These are phyloP conservation scores for Drosophila equinoxialis DNA, from an alignment of 1,140 invertebrate genomes.

Conservation along the genomic window DNA sequence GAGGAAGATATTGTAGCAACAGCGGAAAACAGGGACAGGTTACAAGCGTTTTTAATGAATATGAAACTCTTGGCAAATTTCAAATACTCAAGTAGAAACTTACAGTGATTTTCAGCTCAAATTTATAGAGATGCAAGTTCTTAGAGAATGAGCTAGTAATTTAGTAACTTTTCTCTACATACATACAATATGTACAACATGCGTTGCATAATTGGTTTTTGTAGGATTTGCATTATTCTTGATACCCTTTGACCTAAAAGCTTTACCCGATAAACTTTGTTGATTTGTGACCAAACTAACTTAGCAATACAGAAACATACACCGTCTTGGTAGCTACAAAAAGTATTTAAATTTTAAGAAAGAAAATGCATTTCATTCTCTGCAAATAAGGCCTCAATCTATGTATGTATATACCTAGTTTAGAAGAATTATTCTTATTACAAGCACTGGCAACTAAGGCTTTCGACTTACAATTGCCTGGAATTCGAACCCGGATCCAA, in stretches of 20 bases:
- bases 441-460: too few species aligned
- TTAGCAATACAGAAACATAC: too few species aligned
- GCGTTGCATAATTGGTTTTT: not conserved
- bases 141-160: not conserved
- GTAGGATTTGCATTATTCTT: not conserved
- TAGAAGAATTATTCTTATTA: too few species aligned
- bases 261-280: not conserved
- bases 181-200: not conserved
- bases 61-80: slow-evolving; percentile 11
- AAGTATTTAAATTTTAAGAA: too few species aligned
- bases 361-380: too few species aligned
- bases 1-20: too few species aligned
- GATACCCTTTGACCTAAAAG: not conserved
- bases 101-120: slow-evolving; percentile 4
- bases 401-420: too few species aligned
- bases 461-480: too few species aligned
- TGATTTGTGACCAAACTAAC: too few species aligned
- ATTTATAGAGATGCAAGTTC: not conserved
- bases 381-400: too few species aligned
- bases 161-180: not conserved
- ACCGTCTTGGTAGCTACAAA: too few species aligned
- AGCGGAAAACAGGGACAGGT: not conserved
- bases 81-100: not conserved
- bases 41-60: slow-evolving; percentile 6
- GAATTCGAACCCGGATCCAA: too few species aligned